These are phyloP conservation scores for Buphagus erythrorhynchus DNA, from an alignment of 2,797 vertebrate species.

Conservation along the genomic window DNA sequence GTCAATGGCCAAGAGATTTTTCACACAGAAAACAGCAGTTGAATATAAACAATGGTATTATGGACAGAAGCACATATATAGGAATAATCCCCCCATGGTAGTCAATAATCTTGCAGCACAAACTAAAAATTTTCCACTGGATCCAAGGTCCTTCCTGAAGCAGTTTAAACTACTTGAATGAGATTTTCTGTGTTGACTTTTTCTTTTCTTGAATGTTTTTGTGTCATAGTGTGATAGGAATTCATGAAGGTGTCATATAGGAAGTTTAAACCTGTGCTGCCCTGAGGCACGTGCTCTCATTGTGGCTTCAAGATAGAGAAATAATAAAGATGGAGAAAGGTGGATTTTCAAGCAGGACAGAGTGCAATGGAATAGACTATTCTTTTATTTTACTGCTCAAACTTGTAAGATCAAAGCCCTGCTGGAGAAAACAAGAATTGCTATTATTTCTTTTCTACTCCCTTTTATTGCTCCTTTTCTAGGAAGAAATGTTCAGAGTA, in stretches of 20 bases:
- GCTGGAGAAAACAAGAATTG: slow-evolving; percentile 13
- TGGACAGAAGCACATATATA: neutral
- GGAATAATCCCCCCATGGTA: accelerated
- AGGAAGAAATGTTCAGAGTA: neutral
- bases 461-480: neutral
- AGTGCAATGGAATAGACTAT: neutral
- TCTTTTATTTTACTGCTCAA: neutral
- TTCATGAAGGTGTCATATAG: neutral
- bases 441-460: neutral
- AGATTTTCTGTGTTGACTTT: neutral
- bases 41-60: neutral
- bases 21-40: neutral
- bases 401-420: neutral
- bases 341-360: neutral
- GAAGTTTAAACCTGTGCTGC: neutral
- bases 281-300: neutral
- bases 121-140: neutral
- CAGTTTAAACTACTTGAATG: neutral
- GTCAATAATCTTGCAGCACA: neutral
- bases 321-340: neutral
- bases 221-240: neutral
- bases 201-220: neutral
- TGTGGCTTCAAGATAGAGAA: neutral
- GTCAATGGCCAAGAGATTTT: neutral
- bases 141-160: neutral